phyloP scores from a whole-genome alignment of 2,113 vertebrate species.

The Lophura nycthemera region DNA sequence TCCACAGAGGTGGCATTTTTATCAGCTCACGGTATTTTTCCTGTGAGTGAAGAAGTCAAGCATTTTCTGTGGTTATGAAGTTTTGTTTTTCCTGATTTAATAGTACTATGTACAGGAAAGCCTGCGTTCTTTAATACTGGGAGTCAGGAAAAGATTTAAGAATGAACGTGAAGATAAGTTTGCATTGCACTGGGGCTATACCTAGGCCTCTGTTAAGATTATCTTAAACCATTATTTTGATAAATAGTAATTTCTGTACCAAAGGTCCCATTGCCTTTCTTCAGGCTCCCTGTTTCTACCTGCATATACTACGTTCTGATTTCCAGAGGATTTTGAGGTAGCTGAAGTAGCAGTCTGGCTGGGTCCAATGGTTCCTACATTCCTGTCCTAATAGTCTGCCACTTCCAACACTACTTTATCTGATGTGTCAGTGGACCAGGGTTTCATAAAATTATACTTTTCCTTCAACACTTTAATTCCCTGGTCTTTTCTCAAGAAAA shows the following conservation, averaged over 20 bases:
- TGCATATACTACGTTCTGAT: neutral
- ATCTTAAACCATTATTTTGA: neutral
- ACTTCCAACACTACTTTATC: neutral
- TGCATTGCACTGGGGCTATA: neutral
- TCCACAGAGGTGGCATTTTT: neutral
- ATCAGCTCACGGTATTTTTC: neutral
- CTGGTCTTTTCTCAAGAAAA: neutral
- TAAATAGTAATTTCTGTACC: neutral
- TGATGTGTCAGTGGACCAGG: neutral
- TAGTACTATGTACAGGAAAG: neutral
- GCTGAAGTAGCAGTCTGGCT: neutral
- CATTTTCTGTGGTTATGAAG: neutral
- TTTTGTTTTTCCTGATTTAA: neutral
- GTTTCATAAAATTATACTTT: conserved; percentile 1
- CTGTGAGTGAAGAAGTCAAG: neutral
- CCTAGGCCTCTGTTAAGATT: neutral
- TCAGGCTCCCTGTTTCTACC: neutral
- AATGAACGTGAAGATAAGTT: neutral
- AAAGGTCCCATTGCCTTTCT: neutral
- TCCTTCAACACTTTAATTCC: conserved; percentile 2
- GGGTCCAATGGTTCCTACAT: neutral
- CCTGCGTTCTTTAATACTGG: neutral
- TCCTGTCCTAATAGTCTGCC: neutral
- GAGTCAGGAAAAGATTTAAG: neutral
- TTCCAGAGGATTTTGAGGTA: conserved; percentile 6